Evolutionary conservation across 2,888 invertebrate genomes (phyloP).

Genomic region (Esperia sulphurella): DNA sequence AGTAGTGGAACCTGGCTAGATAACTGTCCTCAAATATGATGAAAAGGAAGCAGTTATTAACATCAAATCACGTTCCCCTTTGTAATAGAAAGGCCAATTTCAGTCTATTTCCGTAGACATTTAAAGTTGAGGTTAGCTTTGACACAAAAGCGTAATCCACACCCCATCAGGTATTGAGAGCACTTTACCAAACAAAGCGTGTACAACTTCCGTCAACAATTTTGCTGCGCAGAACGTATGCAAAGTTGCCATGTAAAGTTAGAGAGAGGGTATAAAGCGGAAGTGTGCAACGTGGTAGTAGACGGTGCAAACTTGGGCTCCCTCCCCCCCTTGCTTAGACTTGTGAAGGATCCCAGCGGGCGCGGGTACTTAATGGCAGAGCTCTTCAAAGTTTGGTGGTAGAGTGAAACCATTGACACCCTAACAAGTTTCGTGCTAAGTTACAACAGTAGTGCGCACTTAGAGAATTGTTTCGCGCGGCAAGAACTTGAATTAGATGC

Average conservation of each 20-base stretch:
- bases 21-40: no score
- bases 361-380: not conserved
- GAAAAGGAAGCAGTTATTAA: no score
- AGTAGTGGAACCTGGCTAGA: no score
- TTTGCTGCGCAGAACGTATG: conserved; percentile 8
- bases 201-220: conserved; percentile 8
- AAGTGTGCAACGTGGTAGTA: conserved; percentile 22
- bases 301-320: not conserved
- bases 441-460: conserved; percentile 18
- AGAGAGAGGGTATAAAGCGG: conserved; percentile 35
- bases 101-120: no score
- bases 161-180: conserved; percentile 4
- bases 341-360: not conserved
- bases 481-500: no score
- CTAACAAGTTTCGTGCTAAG: conserved; percentile 45
- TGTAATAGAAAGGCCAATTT: no score
- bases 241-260: conserved; percentile 22
- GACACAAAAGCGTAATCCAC: conserved; percentile 3
- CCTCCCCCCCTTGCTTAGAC: not conserved
- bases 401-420: conserved; percentile 43
- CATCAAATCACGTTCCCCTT: no score
- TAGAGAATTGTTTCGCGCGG: not conserved
- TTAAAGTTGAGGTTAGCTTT: not conserved
- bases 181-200: conserved; percentile 8
- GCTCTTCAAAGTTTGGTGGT: not conserved